Evolutionary conservation across 2,113 vertebrate genomes (phyloP).

Genomic region (Paedocypris sp.): DNA sequence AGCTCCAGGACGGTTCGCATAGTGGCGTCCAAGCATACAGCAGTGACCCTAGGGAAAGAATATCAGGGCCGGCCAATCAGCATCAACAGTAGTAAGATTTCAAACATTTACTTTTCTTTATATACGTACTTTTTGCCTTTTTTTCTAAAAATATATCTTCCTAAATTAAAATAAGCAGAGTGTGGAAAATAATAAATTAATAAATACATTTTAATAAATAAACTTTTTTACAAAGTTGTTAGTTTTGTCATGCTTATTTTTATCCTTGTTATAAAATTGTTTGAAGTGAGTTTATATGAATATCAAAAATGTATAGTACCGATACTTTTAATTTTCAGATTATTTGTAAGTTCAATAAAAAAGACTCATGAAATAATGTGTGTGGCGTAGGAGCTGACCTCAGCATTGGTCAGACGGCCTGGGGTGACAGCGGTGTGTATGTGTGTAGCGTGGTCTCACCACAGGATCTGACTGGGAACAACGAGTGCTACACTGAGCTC

Average conservation of each 20-base stretch:
- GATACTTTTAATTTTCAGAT: no score
- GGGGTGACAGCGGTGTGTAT: conserved; percentile 85
- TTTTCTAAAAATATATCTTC: background rate
- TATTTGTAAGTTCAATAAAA: no score
- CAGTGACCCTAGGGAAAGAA: conserved; percentile 58
- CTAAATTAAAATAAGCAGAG: no score
- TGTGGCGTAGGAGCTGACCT: conserved; percentile 68
- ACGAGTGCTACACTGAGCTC: conserved; percentile 73
- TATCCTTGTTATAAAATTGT: no score
- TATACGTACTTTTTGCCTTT: background rate
- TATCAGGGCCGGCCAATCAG: conserved; percentile 78
- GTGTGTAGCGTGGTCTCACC: conserved; percentile 64
- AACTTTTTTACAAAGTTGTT: no score
- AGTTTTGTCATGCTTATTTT: no score
- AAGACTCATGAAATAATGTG: no score
- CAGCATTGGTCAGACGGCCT: conserved; percentile 70
- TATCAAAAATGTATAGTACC: no score
- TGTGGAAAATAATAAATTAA: no score
- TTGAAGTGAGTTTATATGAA: no score
- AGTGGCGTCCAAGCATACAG: conserved; percentile 71
- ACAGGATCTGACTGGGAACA: conserved; percentile 71
- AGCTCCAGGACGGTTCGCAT: conserved; percentile 63
- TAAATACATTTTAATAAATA: no score
- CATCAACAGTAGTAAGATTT: conserved; percentile 65
- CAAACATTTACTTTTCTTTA: background rate